These are phyloP conservation scores for Butorides virescens DNA, from an alignment of 2,113 vertebrate genomes.

Conservation along the genomic window DNA sequence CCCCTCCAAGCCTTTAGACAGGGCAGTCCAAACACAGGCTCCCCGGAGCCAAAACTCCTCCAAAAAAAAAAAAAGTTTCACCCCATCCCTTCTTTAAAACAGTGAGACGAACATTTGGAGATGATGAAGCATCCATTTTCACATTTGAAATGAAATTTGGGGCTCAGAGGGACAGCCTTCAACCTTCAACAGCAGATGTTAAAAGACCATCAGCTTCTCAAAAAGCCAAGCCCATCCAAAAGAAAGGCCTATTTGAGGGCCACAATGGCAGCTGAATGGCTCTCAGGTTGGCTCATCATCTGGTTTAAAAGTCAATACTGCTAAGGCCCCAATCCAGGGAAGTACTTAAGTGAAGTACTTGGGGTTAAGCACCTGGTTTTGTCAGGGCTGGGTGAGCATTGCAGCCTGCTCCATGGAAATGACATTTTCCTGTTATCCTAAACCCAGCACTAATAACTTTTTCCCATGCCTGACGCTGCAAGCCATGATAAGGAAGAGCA, in stretches of 20 bases:
- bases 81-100: neutral
- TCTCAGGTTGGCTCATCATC: neutral
- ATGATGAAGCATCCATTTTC: fast-evolving
- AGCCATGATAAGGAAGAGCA: fast-evolving
- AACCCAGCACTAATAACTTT: neutral
- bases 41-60: neutral
- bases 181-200: fast-evolving
- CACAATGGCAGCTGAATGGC: neutral
- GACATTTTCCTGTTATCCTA: neutral
- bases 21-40: neutral
- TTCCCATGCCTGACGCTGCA: neutral
- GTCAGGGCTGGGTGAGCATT: neutral
- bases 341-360: neutral
- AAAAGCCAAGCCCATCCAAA: fast-evolving
- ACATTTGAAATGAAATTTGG: neutral
- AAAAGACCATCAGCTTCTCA: neutral
- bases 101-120: fast-evolving
- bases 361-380: neutral
- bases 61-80: neutral
- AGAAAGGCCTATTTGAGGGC: neutral
- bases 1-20: neutral
- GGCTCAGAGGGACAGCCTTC: neutral
- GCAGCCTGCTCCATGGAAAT: neutral
- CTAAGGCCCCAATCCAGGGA: neutral
- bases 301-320: neutral